Percentiles rank a stretch among this genome's conserved stretches.
phyloP scores from a whole-genome alignment of 2,888 invertebrate genomes.

The Andricus curvator region DNA sequence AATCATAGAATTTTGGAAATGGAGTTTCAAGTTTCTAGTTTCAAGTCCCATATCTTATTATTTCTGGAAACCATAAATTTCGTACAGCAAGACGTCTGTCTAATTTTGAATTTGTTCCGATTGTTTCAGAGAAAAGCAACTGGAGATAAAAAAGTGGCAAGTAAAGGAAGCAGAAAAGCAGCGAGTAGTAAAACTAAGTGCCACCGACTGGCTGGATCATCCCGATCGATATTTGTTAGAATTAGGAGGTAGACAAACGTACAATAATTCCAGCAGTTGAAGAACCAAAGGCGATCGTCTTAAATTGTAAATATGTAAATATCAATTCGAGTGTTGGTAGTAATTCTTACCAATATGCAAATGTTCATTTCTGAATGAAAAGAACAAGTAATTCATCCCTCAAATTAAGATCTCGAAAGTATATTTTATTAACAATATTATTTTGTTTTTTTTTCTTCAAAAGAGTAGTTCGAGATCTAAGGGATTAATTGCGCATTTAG shows the following conservation, averaged over 20 bases:
- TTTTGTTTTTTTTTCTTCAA: background rate
- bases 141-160: conserved; percentile 95
- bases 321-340: conserved; percentile 29
- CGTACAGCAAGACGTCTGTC: no score
- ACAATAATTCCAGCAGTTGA: conserved; percentile 83
- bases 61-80: no score
- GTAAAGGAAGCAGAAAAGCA: conserved; percentile 92
- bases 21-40: no score
- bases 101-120: conserved; percentile 39
- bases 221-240: conserved; percentile 95
- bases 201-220: conserved; percentile 96
- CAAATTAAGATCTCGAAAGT: background rate
- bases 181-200: conserved; percentile 90
- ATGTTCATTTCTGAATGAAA: background rate
- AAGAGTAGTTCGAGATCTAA: conserved; percentile 1
- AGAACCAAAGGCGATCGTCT: conserved; percentile 16
- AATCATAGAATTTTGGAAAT: no score
- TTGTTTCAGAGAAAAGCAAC: conserved; percentile 86
- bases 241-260: conserved; percentile 90
- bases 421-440: conserved; percentile 8
- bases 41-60: no score
- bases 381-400: background rate
- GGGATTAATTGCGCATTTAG: conserved; percentile 8
- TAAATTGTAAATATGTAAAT: conserved; percentile 53
- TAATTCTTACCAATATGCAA: background rate